These are phyloP conservation scores for Cynaeus angustus DNA, from an alignment of 2,888 invertebrate genomes.

Conservation along the genomic window DNA sequence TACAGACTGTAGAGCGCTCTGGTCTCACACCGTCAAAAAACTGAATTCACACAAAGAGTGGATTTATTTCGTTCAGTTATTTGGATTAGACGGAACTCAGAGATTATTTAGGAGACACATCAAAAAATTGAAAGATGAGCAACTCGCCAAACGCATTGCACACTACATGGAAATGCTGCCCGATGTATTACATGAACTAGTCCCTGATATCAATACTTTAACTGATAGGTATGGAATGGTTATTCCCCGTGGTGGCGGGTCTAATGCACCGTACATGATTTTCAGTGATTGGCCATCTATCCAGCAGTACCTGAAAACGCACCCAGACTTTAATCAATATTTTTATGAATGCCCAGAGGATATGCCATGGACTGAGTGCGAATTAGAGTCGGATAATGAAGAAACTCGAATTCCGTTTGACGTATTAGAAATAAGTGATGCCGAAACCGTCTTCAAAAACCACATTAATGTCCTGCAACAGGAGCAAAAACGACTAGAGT, in stretches of 20 bases:
- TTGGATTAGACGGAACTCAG: slow-evolving; percentile 77
- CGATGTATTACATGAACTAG: slow-evolving; percentile 83
- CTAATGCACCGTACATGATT: slow-evolving; percentile 56
- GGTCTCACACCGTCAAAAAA: slow-evolving; percentile 91
- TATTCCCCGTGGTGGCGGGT: too few species aligned
- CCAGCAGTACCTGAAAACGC: slow-evolving; percentile 88
- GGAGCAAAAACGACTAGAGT: slow-evolving; percentile 94
- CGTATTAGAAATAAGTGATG: slow-evolving; percentile 91
- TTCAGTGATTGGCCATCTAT: slow-evolving; percentile 91
- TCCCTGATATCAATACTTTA: slow-evolving; percentile 83
- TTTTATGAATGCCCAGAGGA: slow-evolving; percentile 90
- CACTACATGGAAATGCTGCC: slow-evolving; percentile 86
- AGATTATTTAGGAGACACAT: slow-evolving; percentile 85
- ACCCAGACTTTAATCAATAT: slow-evolving; percentile 94
- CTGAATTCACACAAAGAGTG: slow-evolving; percentile 92
- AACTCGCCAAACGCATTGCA: slow-evolving; percentile 83
- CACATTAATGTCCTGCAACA: slow-evolving; percentile 93
- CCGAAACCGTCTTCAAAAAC: slow-evolving; percentile 93
- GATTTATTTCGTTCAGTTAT: slow-evolving; percentile 90
- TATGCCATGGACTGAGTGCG: slow-evolving; percentile 85
- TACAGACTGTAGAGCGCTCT: slow-evolving; percentile 87
- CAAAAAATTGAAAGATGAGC: slow-evolving; percentile 87
- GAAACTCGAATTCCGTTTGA: slow-evolving; percentile 93
- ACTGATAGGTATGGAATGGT: slow-evolving; percentile 73
- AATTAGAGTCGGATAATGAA: slow-evolving; percentile 77